Conservation (phyloP, 1,140 invertebrate genomes). For the Homalodisca vitripennis region DNA sequence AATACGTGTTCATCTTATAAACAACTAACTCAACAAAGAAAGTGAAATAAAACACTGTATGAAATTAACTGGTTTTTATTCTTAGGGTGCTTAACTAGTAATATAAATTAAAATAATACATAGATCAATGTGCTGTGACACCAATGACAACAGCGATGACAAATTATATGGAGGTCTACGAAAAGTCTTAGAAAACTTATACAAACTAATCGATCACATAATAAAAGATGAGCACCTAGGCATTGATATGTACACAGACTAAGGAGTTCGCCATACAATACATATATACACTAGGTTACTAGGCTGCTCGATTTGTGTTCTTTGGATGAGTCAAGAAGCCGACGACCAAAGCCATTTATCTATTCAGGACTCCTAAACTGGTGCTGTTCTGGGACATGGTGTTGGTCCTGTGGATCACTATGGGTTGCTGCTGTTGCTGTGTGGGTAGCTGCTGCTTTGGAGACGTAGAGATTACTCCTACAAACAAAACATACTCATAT, state of each 20-base stretch:
- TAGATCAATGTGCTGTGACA: not conserved
- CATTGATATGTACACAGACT: constrained; percentile 22
- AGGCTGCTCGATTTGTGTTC: not conserved
- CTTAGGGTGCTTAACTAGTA: constrained; percentile 10
- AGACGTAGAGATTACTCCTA: not conserved
- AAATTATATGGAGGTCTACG: not conserved
- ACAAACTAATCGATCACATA: constrained; percentile 22
- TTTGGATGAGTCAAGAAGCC: not conserved
- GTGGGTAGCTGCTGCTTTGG: not conserved
- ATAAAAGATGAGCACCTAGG: constrained; percentile 14
- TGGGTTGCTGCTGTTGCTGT: not conserved
- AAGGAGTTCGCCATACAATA: not conserved
- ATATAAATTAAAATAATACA: constrained; percentile 24
- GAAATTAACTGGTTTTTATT: not conserved
- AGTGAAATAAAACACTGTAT: no score
- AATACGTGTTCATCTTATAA: no score
- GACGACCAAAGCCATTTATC: constrained; percentile 7
- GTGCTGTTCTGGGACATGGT: constrained; percentile 1
- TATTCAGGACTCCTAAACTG: constrained; percentile 18
- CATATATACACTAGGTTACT: constrained; percentile 19
- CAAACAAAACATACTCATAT: not conserved
- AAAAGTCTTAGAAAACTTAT: constrained; percentile 17
- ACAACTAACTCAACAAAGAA: no score
- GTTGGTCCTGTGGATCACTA: not conserved
- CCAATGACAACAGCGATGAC: not conserved